Conservation (phyloP, 2,888 invertebrate species). For the Lasioglossum malachurum region DNA sequence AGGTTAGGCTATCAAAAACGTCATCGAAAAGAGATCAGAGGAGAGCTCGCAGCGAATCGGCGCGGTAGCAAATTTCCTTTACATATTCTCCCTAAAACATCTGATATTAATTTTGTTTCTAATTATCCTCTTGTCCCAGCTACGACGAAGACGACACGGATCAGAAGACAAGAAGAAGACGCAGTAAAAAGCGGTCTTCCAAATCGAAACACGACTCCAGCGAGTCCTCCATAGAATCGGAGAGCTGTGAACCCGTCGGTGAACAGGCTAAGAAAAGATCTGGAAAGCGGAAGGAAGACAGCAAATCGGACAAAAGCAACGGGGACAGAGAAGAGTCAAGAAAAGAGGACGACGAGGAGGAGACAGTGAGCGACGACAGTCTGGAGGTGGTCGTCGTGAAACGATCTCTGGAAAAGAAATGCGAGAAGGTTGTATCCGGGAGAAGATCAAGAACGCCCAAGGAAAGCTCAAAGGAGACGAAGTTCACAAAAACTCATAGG, state of each 20-base stretch:
- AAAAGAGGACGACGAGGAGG: slow-evolving; percentile 73
- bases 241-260: slow-evolving; percentile 58
- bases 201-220: slow-evolving; percentile 85
- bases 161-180: slow-evolving; percentile 70
- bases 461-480: slow-evolving; percentile 73
- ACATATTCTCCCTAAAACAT: neutral
- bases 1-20: slow-evolving; percentile 85
- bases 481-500: slow-evolving; percentile 68
- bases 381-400: slow-evolving; percentile 81
- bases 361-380: slow-evolving; percentile 81
- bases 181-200: slow-evolving; percentile 75
- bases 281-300: slow-evolving; percentile 41
- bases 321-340: slow-evolving; percentile 65
- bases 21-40: slow-evolving; percentile 76
- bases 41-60: slow-evolving; percentile 81
- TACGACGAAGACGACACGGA: slow-evolving; percentile 78
- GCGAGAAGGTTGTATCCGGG: slow-evolving; percentile 78
- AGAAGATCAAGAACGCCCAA: slow-evolving; percentile 75
- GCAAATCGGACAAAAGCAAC: slow-evolving; percentile 77
- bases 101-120: neutral
- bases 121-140: slow-evolving; percentile 42
- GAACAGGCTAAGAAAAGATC: slow-evolving; percentile 66
- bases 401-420: slow-evolving; percentile 79
- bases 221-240: slow-evolving; percentile 85
- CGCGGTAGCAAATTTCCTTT: slow-evolving; percentile 58